Percentiles rank a stretch among this genome's conserved stretches.
These are phyloP conservation scores for Macrobrachium rosenbergii DNA, from an alignment of 1,140 invertebrate species.

Conservation along the genomic window DNA sequence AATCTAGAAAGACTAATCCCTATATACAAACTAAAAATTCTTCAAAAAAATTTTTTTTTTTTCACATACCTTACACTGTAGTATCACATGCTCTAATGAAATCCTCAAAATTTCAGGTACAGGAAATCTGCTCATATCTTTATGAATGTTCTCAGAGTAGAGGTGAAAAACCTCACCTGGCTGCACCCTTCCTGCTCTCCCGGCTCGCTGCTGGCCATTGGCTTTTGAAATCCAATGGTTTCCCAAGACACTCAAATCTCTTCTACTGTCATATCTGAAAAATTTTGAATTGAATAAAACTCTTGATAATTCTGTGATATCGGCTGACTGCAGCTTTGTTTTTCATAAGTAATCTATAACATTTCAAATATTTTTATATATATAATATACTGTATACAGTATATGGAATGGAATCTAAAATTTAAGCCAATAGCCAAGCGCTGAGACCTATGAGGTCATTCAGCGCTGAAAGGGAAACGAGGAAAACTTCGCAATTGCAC, in stretches of 20 bases:
- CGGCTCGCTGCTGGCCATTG: constrained; percentile 78
- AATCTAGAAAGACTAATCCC: neutral
- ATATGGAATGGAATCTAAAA: no score
- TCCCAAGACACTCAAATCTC: constrained; percentile 68
- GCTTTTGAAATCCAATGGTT: constrained; percentile 75
- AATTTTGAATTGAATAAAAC: neutral
- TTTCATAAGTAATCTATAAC: no score
- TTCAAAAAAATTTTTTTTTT: neutral
- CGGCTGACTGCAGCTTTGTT: no score
- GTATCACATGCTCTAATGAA: constrained; percentile 77
- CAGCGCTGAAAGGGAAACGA: no score
- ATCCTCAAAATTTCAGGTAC: constrained; percentile 76
- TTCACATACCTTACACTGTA: constrained; percentile 74
- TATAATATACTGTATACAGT: no score
- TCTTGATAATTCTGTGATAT: neutral
- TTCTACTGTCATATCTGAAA: constrained; percentile 66
- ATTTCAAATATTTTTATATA: no score
- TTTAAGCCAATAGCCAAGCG: no score
- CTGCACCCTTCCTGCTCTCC: constrained; percentile 79
- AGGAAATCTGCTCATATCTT: constrained; percentile 72
- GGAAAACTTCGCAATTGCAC: no score
- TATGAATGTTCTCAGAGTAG: constrained; percentile 73
- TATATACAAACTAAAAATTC: neutral
- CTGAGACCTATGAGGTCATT: no score
- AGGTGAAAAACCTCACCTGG: constrained; percentile 86